These are phyloP conservation scores for Erannis defoliaria DNA, from an alignment of 2,888 invertebrate species.

Conservation along the genomic window DNA sequence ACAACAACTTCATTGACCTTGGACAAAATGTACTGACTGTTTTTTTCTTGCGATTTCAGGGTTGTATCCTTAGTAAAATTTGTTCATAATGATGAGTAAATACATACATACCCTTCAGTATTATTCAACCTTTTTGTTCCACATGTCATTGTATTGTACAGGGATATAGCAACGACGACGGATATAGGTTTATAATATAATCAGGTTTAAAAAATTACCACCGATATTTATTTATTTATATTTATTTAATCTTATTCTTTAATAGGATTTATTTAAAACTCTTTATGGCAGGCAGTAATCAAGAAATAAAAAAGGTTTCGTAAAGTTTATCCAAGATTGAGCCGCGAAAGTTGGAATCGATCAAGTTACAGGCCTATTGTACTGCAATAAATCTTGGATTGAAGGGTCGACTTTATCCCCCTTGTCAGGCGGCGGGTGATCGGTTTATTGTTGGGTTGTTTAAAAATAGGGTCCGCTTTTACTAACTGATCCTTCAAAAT, in stretches of 20 bases:
- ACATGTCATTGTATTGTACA: too few relatives aligned
- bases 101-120: too few relatives aligned
- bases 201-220: too few relatives aligned
- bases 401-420: constrained; percentile 28
- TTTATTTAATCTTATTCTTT: not conserved
- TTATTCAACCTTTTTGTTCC: too few relatives aligned
- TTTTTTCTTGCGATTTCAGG: too few relatives aligned
- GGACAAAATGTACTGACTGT: too few relatives aligned
- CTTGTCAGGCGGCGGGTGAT: constrained; percentile 21
- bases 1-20: too few relatives aligned
- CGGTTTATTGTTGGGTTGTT: constrained; percentile 17
- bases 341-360: constrained; percentile 33
- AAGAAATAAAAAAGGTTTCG: constrained; percentile 13
- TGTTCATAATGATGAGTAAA: too few relatives aligned
- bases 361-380: constrained; percentile 33
- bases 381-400: constrained; percentile 40
- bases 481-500: not conserved
- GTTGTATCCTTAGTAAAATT: too few relatives aligned
- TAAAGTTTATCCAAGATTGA: constrained; percentile 19
- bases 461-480: not conserved
- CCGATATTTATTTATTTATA: too few relatives aligned
- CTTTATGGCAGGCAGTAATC: constrained; percentile 14
- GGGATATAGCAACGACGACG: too few relatives aligned
- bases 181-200: too few relatives aligned
- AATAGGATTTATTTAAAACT: constrained; percentile 3